A percentile compares a stretch with the other conserved stretches of the same genome.
Evolutionary conservation across 2,888 invertebrate genomes (phyloP).

Genomic region (Sicus ferrugineus): DNA sequence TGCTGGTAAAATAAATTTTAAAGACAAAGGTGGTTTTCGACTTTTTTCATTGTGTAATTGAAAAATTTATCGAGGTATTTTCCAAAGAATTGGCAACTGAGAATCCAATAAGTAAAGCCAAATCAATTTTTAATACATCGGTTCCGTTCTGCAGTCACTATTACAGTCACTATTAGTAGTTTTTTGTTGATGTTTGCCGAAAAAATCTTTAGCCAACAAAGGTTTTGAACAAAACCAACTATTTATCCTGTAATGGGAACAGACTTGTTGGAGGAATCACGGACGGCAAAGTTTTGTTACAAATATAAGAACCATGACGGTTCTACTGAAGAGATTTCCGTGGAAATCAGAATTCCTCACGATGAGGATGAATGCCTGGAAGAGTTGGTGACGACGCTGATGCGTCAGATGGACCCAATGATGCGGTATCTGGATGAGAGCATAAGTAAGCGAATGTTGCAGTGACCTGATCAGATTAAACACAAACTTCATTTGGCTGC

Average conservation of each 20-base stretch:
- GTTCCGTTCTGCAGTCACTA: too few species aligned
- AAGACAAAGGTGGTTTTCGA: too few species aligned
- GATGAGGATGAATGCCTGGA: constrained; percentile 52
- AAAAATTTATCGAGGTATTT: too few species aligned
- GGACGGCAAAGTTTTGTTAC: constrained; percentile 53
- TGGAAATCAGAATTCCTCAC: constrained; percentile 55
- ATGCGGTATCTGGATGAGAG: constrained; percentile 59
- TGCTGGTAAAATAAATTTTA: too few species aligned
- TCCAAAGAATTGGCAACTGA: too few species aligned
- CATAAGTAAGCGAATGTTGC: constrained; percentile 45
- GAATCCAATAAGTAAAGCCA: too few species aligned
- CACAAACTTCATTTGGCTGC: background rate
- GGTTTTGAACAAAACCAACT: background rate
- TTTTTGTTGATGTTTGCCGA: too few species aligned
- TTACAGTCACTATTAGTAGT: background rate
- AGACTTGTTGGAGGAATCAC: constrained; percentile 28
- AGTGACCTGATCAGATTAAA: background rate
- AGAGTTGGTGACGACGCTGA: constrained; percentile 55
- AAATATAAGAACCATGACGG: constrained; percentile 56
- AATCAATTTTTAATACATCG: too few species aligned
- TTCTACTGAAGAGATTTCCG: constrained; percentile 42
- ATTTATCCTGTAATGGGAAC: constrained; percentile 29
- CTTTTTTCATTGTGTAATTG: too few species aligned
- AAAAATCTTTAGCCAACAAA: too few species aligned
- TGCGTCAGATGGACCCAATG: constrained; percentile 62